Base-by-base conservation (phyloP, 2,888 invertebrate species). In the Eilema sororculum region DNA sequence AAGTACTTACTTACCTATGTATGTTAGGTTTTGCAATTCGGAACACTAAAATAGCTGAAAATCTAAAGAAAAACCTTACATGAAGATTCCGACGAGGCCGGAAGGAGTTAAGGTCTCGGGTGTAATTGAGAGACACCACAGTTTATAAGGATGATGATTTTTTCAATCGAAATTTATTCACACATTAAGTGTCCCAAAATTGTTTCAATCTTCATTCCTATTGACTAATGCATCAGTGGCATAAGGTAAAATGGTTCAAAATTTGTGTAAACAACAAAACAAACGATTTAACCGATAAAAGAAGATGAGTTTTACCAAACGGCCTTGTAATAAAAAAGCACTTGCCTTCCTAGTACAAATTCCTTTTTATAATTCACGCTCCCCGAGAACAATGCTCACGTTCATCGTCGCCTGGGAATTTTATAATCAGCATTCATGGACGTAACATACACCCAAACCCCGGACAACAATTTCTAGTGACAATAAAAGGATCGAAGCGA, bases 291-390 rank as follows among this genome's bases (percentile, higher is more conserved):
- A 46, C 46, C 20, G 20, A 46, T 46, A 6, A 41, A 16, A 41
- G 41, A 41, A 41, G 41, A 41, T 41, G 10, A 13, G 5, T 46
- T 46, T 46, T 46, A 1, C 8, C n/a, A 52, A n/a, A 1, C 1
- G 52, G 52, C n/a, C n/a, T 52, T 52, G 20, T 8, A 6, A n/a
- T 20, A 52, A 52, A 52, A 52, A 52, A 20, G 8, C n/a, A 52
- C 20, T 16, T n/a, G 20, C n/a, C 52, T 52, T 20, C 8, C 52
- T 52, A n/a, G 52, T 52, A n/a, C 9, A n/a, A 52, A 52, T 52
- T 52, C 52, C 52, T 52, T 52, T 52, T 52, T n/a, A 52, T 52
- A 52, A 52, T 52, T 52, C 52, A 52, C n/a, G 52, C 52, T 52
- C 8, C 16, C 9, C 52, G 52, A n/a, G n/a, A 52, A 52, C 52